Conservation (phyloP, 2,888 invertebrate genomes). For the Pristionchus entomophagus region DNA sequence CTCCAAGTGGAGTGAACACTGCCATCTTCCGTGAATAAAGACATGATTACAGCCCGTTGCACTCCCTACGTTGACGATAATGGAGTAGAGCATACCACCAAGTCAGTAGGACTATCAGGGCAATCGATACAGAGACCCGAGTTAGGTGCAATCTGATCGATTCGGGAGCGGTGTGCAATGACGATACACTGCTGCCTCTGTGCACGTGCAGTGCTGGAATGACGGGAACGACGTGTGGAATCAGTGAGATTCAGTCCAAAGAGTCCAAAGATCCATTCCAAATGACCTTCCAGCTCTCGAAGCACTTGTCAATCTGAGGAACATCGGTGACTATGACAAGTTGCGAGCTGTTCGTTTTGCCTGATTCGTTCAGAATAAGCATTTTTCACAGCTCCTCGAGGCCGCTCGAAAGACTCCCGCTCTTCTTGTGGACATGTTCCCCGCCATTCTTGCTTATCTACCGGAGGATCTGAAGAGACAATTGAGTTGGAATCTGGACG, state of each 20-base stretch:
- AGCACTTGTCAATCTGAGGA: neutral
- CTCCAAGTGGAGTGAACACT: neutral
- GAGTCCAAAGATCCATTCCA: neutral
- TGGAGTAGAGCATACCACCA: slow-evolving; percentile 24
- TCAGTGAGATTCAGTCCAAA: neutral
- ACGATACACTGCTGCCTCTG: neutral
- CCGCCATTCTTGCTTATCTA: neutral
- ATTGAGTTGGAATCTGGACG: neutral
- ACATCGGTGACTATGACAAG: neutral
- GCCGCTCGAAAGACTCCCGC: neutral
- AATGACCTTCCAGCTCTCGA: slow-evolving; percentile 4
- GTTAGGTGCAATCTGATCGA: neutral
- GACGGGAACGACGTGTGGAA: slow-evolving; percentile 17
- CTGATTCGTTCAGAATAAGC: neutral
- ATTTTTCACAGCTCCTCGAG: neutral
- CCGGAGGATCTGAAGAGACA: neutral
- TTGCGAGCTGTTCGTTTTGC: neutral
- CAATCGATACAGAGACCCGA: neutral
- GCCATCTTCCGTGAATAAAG: neutral
- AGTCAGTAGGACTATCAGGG: neutral
- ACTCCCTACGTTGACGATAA: slow-evolving; percentile 8
- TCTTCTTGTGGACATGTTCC: neutral
- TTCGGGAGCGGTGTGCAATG: neutral
- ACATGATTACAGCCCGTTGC: slow-evolving; percentile 37
- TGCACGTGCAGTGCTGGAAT: slow-evolving; percentile 15